Conservation (phyloP, 2,888 invertebrate species). For the Drepanosiphum platanoidis region DNA sequence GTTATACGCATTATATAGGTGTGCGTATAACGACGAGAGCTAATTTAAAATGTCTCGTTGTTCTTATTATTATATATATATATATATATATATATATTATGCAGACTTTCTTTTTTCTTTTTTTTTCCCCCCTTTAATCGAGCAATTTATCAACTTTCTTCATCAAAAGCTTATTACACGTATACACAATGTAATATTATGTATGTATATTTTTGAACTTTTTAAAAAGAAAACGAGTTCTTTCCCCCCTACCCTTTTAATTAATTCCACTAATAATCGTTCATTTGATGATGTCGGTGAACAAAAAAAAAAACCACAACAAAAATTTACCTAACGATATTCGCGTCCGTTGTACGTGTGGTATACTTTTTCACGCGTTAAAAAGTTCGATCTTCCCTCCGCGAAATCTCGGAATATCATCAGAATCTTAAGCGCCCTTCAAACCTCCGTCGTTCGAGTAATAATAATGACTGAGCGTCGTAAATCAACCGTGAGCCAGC, state of each 20-base stretch:
- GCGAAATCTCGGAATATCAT: too few relatives aligned
- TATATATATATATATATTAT: background rate
- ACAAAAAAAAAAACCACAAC: background rate
- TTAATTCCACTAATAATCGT: background rate
- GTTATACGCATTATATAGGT: constrained; percentile 9
- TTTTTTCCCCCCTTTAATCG: constrained; percentile 19
- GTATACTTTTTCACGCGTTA: background rate
- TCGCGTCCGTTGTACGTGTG: background rate
- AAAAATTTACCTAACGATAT: background rate
- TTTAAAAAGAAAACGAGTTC: background rate
- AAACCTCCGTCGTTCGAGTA: too few relatives aligned
- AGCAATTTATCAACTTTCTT: constrained; percentile 12
- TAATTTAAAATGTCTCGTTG: constrained; percentile 36
- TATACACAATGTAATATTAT: background rate
- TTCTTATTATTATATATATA: background rate
- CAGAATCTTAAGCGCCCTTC: too few relatives aligned
- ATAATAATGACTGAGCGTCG: too few relatives aligned
- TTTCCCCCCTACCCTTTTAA: background rate
- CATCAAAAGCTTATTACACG: background rate
- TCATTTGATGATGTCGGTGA: background rate
- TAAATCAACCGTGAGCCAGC: too few relatives aligned
- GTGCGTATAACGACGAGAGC: too few relatives aligned
- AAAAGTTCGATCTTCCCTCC: background rate
- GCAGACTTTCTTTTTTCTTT: too few relatives aligned
- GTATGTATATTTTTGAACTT: background rate